Evolutionary conservation across 2,888 invertebrate species (phyloP), one percentile per base, ranked within the genome.

Genomic region (Diabrotica balteata): DNA sequence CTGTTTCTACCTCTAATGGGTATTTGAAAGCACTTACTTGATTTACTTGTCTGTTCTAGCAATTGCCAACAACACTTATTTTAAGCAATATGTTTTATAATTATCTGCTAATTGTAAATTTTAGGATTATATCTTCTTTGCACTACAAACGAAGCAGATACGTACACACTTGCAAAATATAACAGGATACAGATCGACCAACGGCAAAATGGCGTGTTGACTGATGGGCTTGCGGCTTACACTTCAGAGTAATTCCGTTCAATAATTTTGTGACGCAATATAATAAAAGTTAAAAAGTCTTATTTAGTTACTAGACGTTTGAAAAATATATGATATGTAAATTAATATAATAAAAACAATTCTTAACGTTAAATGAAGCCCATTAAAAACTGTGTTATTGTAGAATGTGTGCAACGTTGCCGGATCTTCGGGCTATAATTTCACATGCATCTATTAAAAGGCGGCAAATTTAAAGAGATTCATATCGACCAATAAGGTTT

Each of bases 391-490:
- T 32, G 32, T 32, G 32, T 32, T 32, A 32, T 32, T 32, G 32
- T 55, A 63, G 50, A 60, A 46, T 59, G 45, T 42, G 45, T 53
- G 62, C 76, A 61, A 47, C 61, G 75, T 76, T 77, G 76, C 73
- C 76, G 66, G 61, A 54, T 70, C 70, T 69, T 58, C 10, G 3
- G 3, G 22, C 49, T 11, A 45, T 45, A 54, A 44, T 51, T 65
- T 62, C 64, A 61, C 62, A 62, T 62, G 60, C 44, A 57, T 55
- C 47, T 17, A 4, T 11, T 45, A 22, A 60, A 58, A 9, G 68
- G 80, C 80, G 80, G 75, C 73, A 78, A 75, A 69, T 79, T 80
- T 73, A 72, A 80, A 80, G 59, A 47, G 11, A 60, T 45, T 54
- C 43, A 42, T 8, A 49, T 44, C 32, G 42, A 66, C 80, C 79